phyloP scores from a whole-genome alignment of 2,113 vertebrate genomes.

The Rhabdornis inornatus region DNA sequence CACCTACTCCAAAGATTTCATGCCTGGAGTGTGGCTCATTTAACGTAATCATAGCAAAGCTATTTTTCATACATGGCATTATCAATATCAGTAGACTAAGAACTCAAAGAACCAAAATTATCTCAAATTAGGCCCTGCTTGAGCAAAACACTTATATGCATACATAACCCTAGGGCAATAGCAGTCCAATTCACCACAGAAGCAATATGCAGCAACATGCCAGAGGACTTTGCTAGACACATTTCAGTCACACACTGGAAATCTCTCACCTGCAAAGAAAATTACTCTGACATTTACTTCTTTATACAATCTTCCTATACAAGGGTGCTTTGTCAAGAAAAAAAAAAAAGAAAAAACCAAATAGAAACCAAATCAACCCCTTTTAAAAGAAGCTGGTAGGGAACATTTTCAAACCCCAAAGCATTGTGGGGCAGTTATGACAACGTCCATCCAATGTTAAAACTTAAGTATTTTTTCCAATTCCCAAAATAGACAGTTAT shows the following conservation, averaged over 20 bases:
- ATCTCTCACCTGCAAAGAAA: not conserved
- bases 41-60: not conserved
- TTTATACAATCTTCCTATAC: not conserved
- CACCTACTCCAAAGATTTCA: not conserved
- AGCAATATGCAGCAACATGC: not conserved
- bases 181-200: not conserved
- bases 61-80: not conserved
- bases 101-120: not conserved
- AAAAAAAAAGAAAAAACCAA: not conserved
- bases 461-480: conserved; percentile 1
- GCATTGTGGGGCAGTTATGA: not conserved
- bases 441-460: conserved; percentile 15
- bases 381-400: not conserved
- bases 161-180: not conserved
- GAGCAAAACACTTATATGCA: not conserved
- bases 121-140: not conserved
- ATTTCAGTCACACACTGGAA: not conserved
- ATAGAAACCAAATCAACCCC: not conserved
- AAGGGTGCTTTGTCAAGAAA: not conserved
- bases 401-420: not conserved
- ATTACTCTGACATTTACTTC: not conserved
- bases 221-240: not conserved
- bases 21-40: not conserved
- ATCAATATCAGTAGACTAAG: not conserved
- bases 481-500: not conserved